phyloP scores from a whole-genome alignment of 2,113 vertebrate genomes.

The Lagopus leucura region DNA sequence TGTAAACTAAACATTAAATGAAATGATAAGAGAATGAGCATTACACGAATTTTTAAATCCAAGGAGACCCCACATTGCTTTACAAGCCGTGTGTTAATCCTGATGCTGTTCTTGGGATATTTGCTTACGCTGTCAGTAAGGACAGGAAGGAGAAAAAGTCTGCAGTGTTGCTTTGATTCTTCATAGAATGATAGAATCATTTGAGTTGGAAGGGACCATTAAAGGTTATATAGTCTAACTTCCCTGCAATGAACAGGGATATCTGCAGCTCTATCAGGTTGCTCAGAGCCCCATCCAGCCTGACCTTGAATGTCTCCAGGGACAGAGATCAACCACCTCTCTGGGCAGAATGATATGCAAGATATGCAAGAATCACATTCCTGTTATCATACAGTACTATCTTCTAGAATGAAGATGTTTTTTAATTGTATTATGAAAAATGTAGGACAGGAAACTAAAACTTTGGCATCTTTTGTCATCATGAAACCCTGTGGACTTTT shows the following conservation, averaged over 20 bases:
- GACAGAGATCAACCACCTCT: too few relatives aligned
- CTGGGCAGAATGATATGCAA: too few relatives aligned
- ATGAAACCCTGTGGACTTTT: background rate
- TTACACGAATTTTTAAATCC: rapidly evolving
- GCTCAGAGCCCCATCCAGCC: too few relatives aligned
- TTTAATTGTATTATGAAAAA: background rate
- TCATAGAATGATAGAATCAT: background rate
- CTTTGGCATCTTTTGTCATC: background rate
- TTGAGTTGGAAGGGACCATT: too few relatives aligned
- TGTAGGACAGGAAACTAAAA: background rate
- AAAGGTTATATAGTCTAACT: too few relatives aligned
- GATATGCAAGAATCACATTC: background rate
- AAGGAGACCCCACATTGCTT: background rate
- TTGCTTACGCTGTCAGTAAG: background rate
- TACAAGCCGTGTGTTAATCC: background rate
- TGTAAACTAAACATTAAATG: background rate
- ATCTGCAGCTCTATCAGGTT: too few relatives aligned
- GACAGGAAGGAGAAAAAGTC: background rate
- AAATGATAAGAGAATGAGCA: background rate
- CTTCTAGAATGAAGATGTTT: background rate
- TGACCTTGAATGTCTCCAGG: too few relatives aligned
- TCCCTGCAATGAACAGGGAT: too few relatives aligned
- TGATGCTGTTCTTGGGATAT: background rate
- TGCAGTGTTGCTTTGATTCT: background rate
- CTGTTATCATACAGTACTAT: background rate